Evolutionary conservation across 2,888 invertebrate genomes (phyloP).

Genomic region (Schizotus pectinicornis): DNA sequence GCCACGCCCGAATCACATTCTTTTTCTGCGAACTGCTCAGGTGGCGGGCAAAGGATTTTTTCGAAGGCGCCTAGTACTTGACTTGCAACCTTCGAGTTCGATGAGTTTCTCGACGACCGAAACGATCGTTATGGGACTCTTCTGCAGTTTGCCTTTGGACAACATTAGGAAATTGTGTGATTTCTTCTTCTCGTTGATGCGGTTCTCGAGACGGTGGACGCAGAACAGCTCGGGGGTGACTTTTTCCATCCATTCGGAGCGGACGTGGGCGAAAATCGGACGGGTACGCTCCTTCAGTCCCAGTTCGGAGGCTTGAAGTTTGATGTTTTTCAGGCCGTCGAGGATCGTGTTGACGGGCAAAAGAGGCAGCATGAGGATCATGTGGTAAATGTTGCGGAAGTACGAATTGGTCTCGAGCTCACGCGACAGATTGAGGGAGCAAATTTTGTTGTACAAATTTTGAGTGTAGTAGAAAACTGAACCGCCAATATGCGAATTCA

Average conservation of each 20-base stretch:
- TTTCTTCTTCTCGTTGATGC: constrained; percentile 55
- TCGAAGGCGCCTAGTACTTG: constrained; percentile 44
- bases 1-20: constrained; percentile 54
- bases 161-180: constrained; percentile 50
- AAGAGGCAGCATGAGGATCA: constrained; percentile 54
- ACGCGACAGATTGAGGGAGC: constrained; percentile 47
- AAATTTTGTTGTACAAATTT: constrained; percentile 55
- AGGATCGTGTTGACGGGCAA: constrained; percentile 54
- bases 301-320: constrained; percentile 48
- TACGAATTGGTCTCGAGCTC: constrained; percentile 52
- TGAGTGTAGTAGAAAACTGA: constrained; percentile 55
- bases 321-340: constrained; percentile 52
- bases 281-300: constrained; percentile 39
- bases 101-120: constrained; percentile 52
- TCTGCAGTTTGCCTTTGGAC: constrained; percentile 47
- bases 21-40: constrained; percentile 54
- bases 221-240: constrained; percentile 55
- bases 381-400: constrained; percentile 54
- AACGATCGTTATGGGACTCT: constrained; percentile 39
- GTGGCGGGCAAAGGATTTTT: constrained; percentile 51
- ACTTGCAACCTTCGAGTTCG: constrained; percentile 50
- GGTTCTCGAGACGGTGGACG: constrained; percentile 53
- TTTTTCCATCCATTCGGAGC: constrained; percentile 49
- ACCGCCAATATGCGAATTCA: constrained; percentile 53
- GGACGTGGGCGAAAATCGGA: constrained; percentile 48